phyloP scores from a whole-genome alignment of 64 coral and sea anemone species.

The Trachythela sp. region DNA sequence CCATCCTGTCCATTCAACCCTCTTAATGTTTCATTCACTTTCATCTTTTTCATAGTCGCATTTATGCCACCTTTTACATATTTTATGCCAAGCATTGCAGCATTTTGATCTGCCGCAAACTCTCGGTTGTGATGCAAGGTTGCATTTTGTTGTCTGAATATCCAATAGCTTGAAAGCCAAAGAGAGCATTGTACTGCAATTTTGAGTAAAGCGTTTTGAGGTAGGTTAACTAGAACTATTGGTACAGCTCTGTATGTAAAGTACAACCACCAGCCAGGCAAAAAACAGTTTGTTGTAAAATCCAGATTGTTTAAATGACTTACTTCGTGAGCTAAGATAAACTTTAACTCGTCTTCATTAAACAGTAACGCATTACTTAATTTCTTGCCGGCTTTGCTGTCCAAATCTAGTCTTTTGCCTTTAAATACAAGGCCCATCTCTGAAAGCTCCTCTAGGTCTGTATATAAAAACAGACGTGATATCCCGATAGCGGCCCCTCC shows the following conservation, averaged over 20 bases:
- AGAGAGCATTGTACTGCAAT: constrained; percentile 39
- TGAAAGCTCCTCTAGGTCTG: constrained; percentile 54
- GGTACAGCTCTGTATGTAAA: constrained; percentile 60
- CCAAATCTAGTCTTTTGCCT: constrained; percentile 56
- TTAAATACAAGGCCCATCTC: constrained; percentile 69
- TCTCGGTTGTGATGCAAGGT: constrained; percentile 57
- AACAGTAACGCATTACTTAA: constrained; percentile 54
- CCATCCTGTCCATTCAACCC: constrained; percentile 55
- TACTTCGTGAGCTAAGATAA: constrained; percentile 81
- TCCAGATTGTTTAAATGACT: constrained; percentile 59
- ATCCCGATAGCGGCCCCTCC: constrained; percentile 73
- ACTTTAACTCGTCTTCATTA: constrained; percentile 67
- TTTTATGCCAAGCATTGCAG: constrained; percentile 57
- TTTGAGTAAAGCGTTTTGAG: constrained; percentile 31
- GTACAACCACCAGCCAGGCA: constrained; percentile 64
- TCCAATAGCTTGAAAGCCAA: constrained; percentile 39
- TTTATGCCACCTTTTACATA: constrained; percentile 62
- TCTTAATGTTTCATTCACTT: constrained; percentile 56
- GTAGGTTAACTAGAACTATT: constrained; percentile 31
- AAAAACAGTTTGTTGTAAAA: constrained; percentile 31
- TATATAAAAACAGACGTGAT: constrained; percentile 70
- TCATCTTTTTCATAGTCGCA: constrained; percentile 51
- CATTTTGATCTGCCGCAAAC: constrained; percentile 63
- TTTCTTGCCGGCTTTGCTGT: constrained; percentile 57
- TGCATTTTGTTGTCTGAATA: constrained; percentile 29